Evolutionary conservation across 2,888 invertebrate genomes (phyloP).

Genomic region (Andrena trimmerana): DNA sequence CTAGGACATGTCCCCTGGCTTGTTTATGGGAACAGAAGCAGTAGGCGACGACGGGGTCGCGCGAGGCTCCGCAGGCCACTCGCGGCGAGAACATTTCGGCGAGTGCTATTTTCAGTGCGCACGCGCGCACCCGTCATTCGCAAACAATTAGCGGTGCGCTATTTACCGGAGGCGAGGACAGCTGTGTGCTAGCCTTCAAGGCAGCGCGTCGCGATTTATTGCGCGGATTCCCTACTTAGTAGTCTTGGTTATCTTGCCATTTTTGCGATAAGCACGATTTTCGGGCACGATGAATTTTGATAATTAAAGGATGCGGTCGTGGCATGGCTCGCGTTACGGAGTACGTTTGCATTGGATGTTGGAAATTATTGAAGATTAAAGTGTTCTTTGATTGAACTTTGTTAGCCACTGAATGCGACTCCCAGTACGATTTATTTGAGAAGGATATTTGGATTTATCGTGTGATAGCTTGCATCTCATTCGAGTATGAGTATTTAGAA

Average conservation of each 20-base stretch:
- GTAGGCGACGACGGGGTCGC: slow-evolving; percentile 36
- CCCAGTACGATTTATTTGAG: too few relatives aligned
- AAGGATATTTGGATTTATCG: too few relatives aligned
- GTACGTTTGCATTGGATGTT: too few relatives aligned
- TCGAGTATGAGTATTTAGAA: too few relatives aligned
- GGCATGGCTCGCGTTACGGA: too few relatives aligned
- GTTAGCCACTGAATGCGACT: too few relatives aligned
- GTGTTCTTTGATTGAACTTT: too few relatives aligned
- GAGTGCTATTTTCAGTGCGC: slow-evolving; percentile 67
- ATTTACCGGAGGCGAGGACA: slow-evolving; percentile 26
- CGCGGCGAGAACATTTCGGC: slow-evolving; percentile 73
- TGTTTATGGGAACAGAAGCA: slow-evolving; percentile 38
- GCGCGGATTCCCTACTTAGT: background rate
- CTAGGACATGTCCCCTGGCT: slow-evolving; percentile 32
- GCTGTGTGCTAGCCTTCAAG: slow-evolving; percentile 6
- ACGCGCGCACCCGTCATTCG: slow-evolving; percentile 65
- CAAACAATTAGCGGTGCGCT: slow-evolving; percentile 67
- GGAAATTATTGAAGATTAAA: too few relatives aligned
- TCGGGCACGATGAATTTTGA: background rate
- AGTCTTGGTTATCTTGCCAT: background rate
- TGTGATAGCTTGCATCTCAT: too few relatives aligned
- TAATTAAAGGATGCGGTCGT: too few relatives aligned
- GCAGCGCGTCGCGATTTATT: background rate
- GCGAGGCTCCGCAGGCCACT: slow-evolving; percentile 29
- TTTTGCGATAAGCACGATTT: background rate